Base-by-base conservation (phyloP, 2,888 invertebrate species). In the Dioctria linearis region DNA sequence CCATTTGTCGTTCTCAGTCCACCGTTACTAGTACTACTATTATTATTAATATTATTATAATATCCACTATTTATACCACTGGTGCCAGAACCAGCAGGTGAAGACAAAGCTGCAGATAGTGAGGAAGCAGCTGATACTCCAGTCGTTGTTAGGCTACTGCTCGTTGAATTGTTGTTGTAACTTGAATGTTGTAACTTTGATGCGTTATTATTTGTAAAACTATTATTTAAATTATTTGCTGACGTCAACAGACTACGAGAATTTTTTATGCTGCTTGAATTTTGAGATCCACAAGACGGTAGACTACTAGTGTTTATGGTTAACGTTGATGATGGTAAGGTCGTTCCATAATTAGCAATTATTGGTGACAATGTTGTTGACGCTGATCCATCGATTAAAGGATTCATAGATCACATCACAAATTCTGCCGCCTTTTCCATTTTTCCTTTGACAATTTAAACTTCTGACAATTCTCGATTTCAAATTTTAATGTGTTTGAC, bases 51-150 rank as follows among this genome's bases (percentile, higher is more conserved):
- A 67, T 67, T 83, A 46, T 83, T 83, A 65, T 83, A 84, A 83
- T 86, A 86, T 49, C 87, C 87, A 81, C 86, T 87, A 54, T 85
- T 85, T 63, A 87, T 85, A 61, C 87, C 88, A 78, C 85, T 86
- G 81, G 88, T 84, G 37, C 84, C 84, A 6, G 84, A 84, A 73
- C 84, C 84, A 80, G 84, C 84, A 51, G 84, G 84, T 5, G 84
- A 83, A 4, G 84, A 87, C 61, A 88, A 84, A 61, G 86, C 86
- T 69, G 87, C 87, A 59, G 87, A 88, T 81, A 88, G 83, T 13
- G 87, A 86, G 51, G 87, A 85, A 61, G 86, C 86, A n/a, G 67
- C 76, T 40, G 65, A 75, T 42, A 80, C 59, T 9, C 49, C 79
- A 40, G 54, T 9, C 5, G 67, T 67, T 39, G 39, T n/a, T 66